These are phyloP conservation scores for Bothrops jararaca DNA, from an alignment of 2,113 vertebrate species.

Conservation along the genomic window DNA sequence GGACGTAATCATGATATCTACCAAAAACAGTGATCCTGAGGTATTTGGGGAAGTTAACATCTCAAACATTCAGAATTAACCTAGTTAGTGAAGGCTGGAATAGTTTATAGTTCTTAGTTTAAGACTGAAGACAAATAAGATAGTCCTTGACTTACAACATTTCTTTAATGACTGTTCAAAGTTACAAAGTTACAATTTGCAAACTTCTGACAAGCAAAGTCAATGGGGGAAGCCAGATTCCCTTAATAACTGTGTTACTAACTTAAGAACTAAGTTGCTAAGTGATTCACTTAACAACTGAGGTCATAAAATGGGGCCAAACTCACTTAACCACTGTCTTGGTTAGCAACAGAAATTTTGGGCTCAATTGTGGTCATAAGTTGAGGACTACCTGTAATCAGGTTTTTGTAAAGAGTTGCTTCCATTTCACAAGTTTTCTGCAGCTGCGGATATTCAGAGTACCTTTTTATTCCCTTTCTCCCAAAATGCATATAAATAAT, in stretches of 20 bases:
- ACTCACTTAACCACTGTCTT: neutral
- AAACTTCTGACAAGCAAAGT: no score
- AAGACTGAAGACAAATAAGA: neutral
- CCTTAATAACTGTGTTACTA: neutral
- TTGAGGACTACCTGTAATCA: neutral
- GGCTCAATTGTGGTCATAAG: neutral
- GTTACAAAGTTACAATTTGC: no score
- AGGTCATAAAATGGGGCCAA: neutral
- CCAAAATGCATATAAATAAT: conserved; percentile 48
- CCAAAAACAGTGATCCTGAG: no score
- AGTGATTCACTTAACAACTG: neutral
- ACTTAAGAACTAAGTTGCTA: no score
- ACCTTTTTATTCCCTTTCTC: conserved; percentile 9
- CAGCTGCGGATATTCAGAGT: conserved; percentile 50
- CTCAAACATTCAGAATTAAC: no score
- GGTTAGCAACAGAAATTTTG: neutral
- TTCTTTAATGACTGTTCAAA: no score
- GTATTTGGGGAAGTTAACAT: no score
- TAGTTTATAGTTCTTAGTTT: conserved; percentile 19
- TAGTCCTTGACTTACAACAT: no score
- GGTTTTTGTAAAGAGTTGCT: conserved; percentile 51
- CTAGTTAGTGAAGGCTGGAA: no score
- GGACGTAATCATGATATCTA: no score
- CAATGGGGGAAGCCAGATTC: neutral
- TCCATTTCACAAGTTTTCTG: conserved; percentile 55